Base-by-base conservation (phyloP, 2,113 vertebrate species). In the Girardinichthys multiradiatus region DNA sequence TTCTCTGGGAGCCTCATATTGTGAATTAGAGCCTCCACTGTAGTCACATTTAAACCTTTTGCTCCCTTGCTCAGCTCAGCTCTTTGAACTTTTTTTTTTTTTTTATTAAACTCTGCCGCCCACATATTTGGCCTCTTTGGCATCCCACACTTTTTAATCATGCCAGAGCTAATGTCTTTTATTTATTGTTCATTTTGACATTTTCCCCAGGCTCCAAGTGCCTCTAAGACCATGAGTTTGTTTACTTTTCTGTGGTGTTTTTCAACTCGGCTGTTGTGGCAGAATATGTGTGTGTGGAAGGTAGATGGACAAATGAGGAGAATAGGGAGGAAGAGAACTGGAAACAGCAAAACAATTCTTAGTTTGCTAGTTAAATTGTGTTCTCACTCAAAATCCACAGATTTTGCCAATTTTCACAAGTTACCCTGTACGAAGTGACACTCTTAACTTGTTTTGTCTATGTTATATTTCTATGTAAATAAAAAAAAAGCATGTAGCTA, bases 131-230 rank as follows among this genome's bases (percentile, higher is more conserved):
- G 72, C 58, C 68, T 74, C 59, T 77, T 62, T 30, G 33, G 54
- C 67, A 78, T 79, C 84, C 86, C 84, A 59, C 73, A 75, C 54
- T 79, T 80, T 84, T 90, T 90, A 88, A 91, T 92, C 80, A 86
- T 51, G 48, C 77, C 84, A 81, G 84, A 83, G 81, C 84, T 88
- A 86, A 92, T 92, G 91, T 82, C 86, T 92, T 86, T 85, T 86
- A 93, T 92, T 90, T 92, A 92, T 90, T 82, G 78, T 90, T 81
- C 82, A 83, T 91, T 92, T 90, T 70, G 80, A 91, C 80, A 79
- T 84, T 85, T 76, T 58, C 35, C 74, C 80, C 63, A 0, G 70
- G 65, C 81, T 84, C 57, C 63, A 87, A 87, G 88, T 87, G 67
- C 76, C 65, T 85, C 31, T 85, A 68, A 64, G 86, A 84, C 69